Conservation (phyloP, 2,797 vertebrate species). For the Mareca penelope region DNA sequence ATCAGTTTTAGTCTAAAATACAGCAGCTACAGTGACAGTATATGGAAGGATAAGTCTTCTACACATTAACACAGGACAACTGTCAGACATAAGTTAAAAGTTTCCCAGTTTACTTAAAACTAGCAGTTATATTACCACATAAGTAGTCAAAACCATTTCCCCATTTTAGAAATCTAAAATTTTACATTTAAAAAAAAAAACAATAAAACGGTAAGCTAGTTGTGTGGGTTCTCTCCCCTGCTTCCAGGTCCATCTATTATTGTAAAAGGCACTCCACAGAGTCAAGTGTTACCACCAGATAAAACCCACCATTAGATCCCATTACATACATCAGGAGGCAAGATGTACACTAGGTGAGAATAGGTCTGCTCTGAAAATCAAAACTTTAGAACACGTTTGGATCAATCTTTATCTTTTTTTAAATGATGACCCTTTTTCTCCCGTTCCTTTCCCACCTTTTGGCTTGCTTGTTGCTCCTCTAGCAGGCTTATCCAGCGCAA, state of each 20-base stretch:
- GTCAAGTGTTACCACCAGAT: neutral
- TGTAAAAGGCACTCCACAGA: slow-evolving; percentile 77
- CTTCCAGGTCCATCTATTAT: slow-evolving; percentile 1
- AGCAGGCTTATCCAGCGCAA: neutral
- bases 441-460: neutral
- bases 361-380: neutral
- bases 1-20: slow-evolving; percentile 81
- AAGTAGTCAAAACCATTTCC: slow-evolving; percentile 78
- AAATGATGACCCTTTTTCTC: neutral
- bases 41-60: slow-evolving; percentile 84
- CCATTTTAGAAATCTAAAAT: slow-evolving; percentile 82
- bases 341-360: neutral
- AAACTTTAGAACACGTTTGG: rapidly evolving
- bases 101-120: slow-evolving; percentile 82
- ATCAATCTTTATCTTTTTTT: rapidly evolving
- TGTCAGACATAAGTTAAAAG: slow-evolving; percentile 84
- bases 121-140: slow-evolving; percentile 81
- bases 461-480: neutral
- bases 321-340: neutral
- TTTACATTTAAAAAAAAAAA: slow-evolving; percentile 67
- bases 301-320: rapidly evolving
- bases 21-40: slow-evolving; percentile 89
- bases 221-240: slow-evolving; percentile 16
- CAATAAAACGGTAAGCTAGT: slow-evolving; percentile 39
- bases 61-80: slow-evolving; percentile 91